Evolutionary conservation across 37 sponge, comb jelly and placozoan species (phyloP).

Genomic region (Crambe crambe): DNA sequence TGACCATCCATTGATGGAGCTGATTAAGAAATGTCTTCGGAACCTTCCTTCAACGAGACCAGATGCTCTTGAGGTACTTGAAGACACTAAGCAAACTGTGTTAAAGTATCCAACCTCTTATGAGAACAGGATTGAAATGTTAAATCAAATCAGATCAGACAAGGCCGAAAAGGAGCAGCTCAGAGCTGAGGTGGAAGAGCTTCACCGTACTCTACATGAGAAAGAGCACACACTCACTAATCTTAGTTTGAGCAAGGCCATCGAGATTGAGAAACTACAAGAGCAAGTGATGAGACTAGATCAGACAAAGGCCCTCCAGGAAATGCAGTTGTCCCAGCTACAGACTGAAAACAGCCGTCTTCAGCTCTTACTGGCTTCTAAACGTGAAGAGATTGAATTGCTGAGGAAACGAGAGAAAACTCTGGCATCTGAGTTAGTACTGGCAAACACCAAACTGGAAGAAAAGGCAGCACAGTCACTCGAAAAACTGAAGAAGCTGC

Average conservation of each 20-base stretch:
- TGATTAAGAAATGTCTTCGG: conserved; percentile 33
- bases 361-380: neutral
- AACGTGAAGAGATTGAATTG: conserved; percentile 17
- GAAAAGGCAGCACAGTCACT: conserved; percentile 21
- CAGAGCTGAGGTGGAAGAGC: conserved; percentile 13
- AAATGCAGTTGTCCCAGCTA: conserved; percentile 33
- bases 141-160: conserved; percentile 20
- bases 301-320: conserved; percentile 9
- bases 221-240: conserved; percentile 32
- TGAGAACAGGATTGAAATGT: conserved; percentile 46
- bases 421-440: conserved; percentile 21
- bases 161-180: conserved; percentile 20
- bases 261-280: conserved; percentile 39
- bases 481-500: conserved; percentile 23
- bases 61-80: conserved; percentile 8
- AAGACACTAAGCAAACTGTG: conserved; percentile 7
- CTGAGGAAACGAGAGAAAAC: neutral
- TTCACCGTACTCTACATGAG: conserved; percentile 6
- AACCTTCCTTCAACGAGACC: conserved; percentile 39
- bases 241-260: neutral
- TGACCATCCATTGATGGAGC: conserved; percentile 19
- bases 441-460: conserved; percentile 8
- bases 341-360: conserved; percentile 22
- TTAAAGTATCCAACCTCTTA: conserved; percentile 22
- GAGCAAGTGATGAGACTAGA: conserved; percentile 35